Percentiles rank a stretch among this genome's conserved stretches.
Conservation (phyloP, 2,797 vertebrate species). For the Myotis findleyi region DNA sequence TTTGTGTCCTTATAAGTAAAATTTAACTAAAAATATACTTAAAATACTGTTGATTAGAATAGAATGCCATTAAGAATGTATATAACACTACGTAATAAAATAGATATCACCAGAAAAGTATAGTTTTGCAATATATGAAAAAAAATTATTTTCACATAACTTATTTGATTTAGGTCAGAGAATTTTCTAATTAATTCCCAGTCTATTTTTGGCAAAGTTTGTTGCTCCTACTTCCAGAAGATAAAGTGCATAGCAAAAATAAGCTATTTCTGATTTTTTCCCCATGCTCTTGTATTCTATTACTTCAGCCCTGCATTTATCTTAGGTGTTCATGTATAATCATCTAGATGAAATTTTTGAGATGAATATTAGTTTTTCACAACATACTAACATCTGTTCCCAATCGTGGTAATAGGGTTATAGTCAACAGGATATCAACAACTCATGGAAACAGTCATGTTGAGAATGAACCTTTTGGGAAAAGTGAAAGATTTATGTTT, state of each 20-base stretch:
- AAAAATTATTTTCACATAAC: conserved; percentile 57
- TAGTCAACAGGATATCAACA: conserved; percentile 36
- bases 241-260: conserved; percentile 53
- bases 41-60: conserved; percentile 16
- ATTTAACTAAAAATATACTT: conserved; percentile 21
- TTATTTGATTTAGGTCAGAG: conserved; percentile 65
- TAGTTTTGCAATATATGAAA: conserved; percentile 29
- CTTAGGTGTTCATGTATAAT: conserved; percentile 59
- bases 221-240: conserved; percentile 53
- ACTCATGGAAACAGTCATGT: conserved; percentile 50
- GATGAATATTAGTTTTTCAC: conserved; percentile 59
- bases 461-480: conserved; percentile 47
- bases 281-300: neutral
- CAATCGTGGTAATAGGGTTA: conserved; percentile 39
- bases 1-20: conserved; percentile 24
- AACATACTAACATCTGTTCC: conserved; percentile 50
- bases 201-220: conserved; percentile 67
- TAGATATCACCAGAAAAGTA: neutral
- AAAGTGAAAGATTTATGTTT: conserved; percentile 4
- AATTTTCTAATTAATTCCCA: conserved; percentile 74
- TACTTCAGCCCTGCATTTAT: conserved; percentile 36
- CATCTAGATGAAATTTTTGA: conserved; percentile 65
- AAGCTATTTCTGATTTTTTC: conserved; percentile 58
- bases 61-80: neutral
- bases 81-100: neutral